Base-by-base conservation (phyloP, 2,888 invertebrate genomes). In the Lumbricus terrestris region DNA sequence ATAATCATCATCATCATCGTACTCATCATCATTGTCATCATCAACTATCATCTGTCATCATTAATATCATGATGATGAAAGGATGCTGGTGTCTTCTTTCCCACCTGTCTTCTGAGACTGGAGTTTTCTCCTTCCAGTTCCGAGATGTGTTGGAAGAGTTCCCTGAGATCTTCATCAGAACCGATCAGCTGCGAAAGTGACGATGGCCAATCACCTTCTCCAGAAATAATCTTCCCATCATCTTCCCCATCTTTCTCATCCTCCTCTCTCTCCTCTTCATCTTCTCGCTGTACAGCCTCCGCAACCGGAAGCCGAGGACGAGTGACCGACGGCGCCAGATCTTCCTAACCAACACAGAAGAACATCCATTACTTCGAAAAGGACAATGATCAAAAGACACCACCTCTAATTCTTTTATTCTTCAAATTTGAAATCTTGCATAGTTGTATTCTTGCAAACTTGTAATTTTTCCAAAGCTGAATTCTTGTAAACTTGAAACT, bases 111-210 rank as follows among this genome's bases (percentile, higher is more conserved):
- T 23, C 85, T 34, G 35, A 85, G 85, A 15, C 35, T 85, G 85
- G 85, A 85, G 37, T 85, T 85, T 37, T 85, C 35, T 18, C 85
- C 8, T 85, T 85, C 85, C 6, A 85, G 85, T 35, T 85, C 85
- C 35, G 85, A 85, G 34, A 85, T 85, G 35, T 85, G 85, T 85
- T 85, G 85, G 85, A 85, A 85, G 37, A 85, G 85, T 85, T 85
- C 85, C 34, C 85, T 37, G 35, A 85, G 85, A 37, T 85, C 85
- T 0, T 34, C 34, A 35, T 85, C 85, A 23, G 85, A 85, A 23
- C 11, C 2, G 85, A 85, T 85, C 20, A 85, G 85, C 85, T 34
- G 85, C 37, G 85, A 85, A 85, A 85, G 35, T 29, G 85, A 37
- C 35, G 85, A 37, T 0, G 85, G 85, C 85, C 85, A 85, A 0